These are phyloP conservation scores for Euwallacea similis DNA, from an alignment of 1,140 invertebrate genomes.

Conservation along the genomic window DNA sequence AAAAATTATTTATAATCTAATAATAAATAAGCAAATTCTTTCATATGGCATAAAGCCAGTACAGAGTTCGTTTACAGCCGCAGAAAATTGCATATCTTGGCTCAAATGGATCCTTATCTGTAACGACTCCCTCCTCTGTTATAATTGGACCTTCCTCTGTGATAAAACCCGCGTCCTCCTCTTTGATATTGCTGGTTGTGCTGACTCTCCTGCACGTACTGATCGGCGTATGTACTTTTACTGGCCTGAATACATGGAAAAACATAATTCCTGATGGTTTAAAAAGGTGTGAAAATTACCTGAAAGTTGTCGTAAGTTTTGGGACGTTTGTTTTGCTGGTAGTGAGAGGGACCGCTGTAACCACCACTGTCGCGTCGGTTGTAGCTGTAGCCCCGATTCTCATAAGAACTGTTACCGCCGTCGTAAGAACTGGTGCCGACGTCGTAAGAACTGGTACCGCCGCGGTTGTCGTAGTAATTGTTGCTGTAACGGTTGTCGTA, in stretches of 20 bases:
- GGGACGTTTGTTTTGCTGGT: conserved; percentile 47
- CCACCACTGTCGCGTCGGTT: conserved; percentile 45
- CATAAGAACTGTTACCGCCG: conserved; percentile 30
- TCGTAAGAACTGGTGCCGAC: conserved; percentile 26
- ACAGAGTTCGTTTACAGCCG: no score
- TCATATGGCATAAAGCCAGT: no score
- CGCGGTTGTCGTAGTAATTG: conserved; percentile 27
- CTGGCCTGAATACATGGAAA: conserved; percentile 36
- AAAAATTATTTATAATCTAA: no score
- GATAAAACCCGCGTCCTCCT: conserved; percentile 26
- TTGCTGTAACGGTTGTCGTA: conserved; percentile 29
- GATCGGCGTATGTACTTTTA: conserved; percentile 50
- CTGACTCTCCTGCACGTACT: conserved; percentile 51
- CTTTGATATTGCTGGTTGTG: conserved; percentile 50
- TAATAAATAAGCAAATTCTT: no score
- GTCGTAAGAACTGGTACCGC: conserved; percentile 22
- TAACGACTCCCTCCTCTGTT: conserved; percentile 49
- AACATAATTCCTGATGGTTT: not conserved
- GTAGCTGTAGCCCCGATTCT: conserved; percentile 20
- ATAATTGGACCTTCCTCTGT: conserved; percentile 50
- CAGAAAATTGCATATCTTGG: no score
- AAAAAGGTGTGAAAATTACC: conserved; percentile 1
- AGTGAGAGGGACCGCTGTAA: conserved; percentile 41
- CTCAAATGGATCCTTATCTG: conserved; percentile 20
- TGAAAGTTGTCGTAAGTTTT: conserved; percentile 52